These are phyloP conservation scores for Pseudanteris insignis DNA, from an alignment of 2,888 invertebrate genomes.

Conservation along the genomic window DNA sequence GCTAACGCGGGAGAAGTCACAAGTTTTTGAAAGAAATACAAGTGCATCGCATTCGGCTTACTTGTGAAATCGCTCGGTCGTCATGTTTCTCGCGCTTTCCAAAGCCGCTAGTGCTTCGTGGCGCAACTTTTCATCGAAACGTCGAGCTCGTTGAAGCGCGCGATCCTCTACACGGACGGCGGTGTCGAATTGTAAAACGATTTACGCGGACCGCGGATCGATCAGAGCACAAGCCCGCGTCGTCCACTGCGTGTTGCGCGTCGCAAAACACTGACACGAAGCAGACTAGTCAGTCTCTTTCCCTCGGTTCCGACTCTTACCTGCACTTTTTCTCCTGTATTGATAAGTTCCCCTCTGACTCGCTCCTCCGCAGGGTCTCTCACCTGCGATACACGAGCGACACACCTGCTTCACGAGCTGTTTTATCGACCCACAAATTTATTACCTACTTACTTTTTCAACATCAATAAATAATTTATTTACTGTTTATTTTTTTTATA, in stretches of 20 bases:
- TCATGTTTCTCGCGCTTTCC: constrained; percentile 52
- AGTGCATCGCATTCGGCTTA: constrained; percentile 50
- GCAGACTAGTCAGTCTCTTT: constrained; percentile 15
- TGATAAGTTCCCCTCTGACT: constrained; percentile 47
- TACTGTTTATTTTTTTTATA: too few relatives aligned
- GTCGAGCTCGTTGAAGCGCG: constrained; percentile 8
- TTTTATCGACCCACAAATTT: constrained; percentile 30
- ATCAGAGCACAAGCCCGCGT: constrained; percentile 2
- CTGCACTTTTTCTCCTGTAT: constrained; percentile 37
- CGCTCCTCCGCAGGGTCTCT: constrained; percentile 34
- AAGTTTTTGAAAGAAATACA: constrained; percentile 6
- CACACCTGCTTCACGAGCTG: constrained; percentile 26
- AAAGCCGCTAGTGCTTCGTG: constrained; percentile 19
- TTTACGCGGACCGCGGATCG: constrained; percentile 4
- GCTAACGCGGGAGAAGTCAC: constrained; percentile 17
- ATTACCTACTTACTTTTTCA: too few relatives aligned
- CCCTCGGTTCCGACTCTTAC: constrained; percentile 5
- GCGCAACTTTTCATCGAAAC: constrained; percentile 27
- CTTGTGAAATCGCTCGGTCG: constrained; percentile 64
- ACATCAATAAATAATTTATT: too few relatives aligned
- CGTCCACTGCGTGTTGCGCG: constrained; percentile 16
- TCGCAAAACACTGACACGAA: constrained; percentile 19
- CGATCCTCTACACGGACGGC: background rate
- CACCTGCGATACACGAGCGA: constrained; percentile 42
- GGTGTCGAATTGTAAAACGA: constrained; percentile 2